Conservation (phyloP, 2,888 invertebrate genomes). For the Fragum whitleyi region DNA sequence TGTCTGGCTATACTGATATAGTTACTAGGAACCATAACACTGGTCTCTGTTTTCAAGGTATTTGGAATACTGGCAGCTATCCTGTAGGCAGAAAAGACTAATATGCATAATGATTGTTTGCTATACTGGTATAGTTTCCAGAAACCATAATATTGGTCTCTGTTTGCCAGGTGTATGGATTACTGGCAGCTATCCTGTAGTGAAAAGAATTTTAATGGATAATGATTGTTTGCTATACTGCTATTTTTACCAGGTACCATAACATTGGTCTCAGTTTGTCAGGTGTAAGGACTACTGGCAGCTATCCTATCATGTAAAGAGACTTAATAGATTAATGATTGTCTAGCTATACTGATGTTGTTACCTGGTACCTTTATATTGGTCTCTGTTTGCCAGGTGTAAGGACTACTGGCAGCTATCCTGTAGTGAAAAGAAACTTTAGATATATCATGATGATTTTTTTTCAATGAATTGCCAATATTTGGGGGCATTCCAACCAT, state of each 20-base stretch:
- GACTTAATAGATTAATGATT: conserved; percentile 91
- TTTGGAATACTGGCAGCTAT: conserved; percentile 84
- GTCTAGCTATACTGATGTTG: conserved; percentile 98
- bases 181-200: conserved; percentile 83
- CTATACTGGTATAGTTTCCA: conserved; percentile 97
- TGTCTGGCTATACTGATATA: conserved; percentile 98
- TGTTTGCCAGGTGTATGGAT: conserved; percentile 84
- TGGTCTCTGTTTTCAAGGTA: conserved; percentile 84
- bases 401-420: conserved; percentile 83
- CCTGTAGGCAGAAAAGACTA: no score
- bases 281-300: conserved; percentile 83
- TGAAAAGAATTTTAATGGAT: no score
- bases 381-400: conserved; percentile 84
- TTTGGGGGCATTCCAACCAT: no score
- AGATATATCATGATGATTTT: no score
- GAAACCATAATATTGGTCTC: conserved; percentile 91
- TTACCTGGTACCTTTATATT: conserved; percentile 95
- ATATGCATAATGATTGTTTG: conserved; percentile 85
- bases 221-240: conserved; percentile 99
- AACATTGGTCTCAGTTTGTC: conserved; percentile 86
- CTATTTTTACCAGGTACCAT: conserved; percentile 97
- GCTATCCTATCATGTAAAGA: conserved; percentile 84
- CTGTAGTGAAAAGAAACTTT: no score
- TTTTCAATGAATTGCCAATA: no score
- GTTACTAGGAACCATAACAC: conserved; percentile 95